Evolutionary conservation across 2,113 vertebrate species (phyloP).

Genomic region (Halcyon senegalensis): DNA sequence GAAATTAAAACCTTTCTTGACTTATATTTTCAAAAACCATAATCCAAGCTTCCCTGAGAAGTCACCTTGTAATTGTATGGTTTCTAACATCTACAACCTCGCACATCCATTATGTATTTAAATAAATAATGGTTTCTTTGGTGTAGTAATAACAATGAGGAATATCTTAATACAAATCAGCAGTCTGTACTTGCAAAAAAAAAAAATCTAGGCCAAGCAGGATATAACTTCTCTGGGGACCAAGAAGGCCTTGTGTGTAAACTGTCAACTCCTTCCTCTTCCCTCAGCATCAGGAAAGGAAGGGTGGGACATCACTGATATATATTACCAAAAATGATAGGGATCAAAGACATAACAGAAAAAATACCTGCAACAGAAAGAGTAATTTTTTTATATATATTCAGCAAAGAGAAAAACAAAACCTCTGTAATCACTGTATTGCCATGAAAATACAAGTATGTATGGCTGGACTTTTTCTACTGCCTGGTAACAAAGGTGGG

Average conservation of each 20-base stretch:
- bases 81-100: background rate
- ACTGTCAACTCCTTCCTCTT: conserved; percentile 64
- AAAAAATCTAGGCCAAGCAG: conserved; percentile 2
- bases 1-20: background rate
- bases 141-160: conserved; percentile 3
- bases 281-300: conserved; percentile 31
- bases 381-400: background rate
- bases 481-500: background rate
- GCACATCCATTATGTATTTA: background rate
- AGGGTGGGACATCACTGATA: conserved; percentile 42
- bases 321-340: background rate
- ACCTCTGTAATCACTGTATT: background rate
- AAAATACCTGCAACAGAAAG: background rate
- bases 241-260: conserved; percentile 7
- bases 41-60: background rate
- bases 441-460: background rate
- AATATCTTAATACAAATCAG: conserved; percentile 37
- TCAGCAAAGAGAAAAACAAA: background rate
- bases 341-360: background rate
- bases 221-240: conserved; percentile 61
- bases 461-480: background rate
- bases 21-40: background rate
- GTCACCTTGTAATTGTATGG: background rate
- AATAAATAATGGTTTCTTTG: background rate
- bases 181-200: background rate